These are phyloP conservation scores for Falcaria lacertinaria DNA, from an alignment of 2,888 invertebrate species.

Conservation along the genomic window DNA sequence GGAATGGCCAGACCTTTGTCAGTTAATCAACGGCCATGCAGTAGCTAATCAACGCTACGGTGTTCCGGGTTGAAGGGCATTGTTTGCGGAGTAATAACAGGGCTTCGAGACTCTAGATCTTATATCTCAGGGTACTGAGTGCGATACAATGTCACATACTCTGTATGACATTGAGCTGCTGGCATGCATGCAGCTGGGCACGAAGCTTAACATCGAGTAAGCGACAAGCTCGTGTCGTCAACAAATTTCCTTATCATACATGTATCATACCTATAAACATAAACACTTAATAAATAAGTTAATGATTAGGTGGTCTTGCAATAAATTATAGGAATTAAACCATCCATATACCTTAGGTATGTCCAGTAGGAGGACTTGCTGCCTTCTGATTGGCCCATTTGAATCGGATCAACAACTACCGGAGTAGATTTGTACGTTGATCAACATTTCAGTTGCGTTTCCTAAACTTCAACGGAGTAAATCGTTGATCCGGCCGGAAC, in stretches of 20 bases:
- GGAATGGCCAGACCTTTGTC: too few species aligned
- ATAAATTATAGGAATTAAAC: slow-evolving; percentile 4
- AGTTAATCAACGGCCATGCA: too few species aligned
- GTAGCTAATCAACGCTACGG: too few species aligned
- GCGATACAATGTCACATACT: too few species aligned
- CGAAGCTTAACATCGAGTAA: slow-evolving; percentile 3
- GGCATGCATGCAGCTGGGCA: slow-evolving; percentile 3
- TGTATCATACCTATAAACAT: neutral
- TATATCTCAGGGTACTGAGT: too few species aligned
- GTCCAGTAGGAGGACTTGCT: slow-evolving; percentile 2
- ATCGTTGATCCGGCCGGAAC: too few species aligned
- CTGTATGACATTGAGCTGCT: slow-evolving; percentile 2
- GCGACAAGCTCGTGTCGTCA: slow-evolving; percentile 3
- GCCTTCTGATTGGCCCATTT: slow-evolving; percentile 4
- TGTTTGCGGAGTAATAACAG: too few species aligned
- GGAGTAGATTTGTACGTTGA: neutral
- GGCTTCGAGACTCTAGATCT: too few species aligned
- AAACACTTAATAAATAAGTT: neutral
- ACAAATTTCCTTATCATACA: slow-evolving; percentile 3
- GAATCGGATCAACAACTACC: neutral
- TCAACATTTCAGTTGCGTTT: neutral
- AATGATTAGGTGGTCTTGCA: slow-evolving; percentile 3
- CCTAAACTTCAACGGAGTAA: too few species aligned
- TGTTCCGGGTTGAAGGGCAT: too few species aligned
- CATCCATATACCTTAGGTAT: slow-evolving; percentile 4